phyloP scores from a whole-genome alignment of 2,113 vertebrate species.

The Lamprologus callipterus region DNA sequence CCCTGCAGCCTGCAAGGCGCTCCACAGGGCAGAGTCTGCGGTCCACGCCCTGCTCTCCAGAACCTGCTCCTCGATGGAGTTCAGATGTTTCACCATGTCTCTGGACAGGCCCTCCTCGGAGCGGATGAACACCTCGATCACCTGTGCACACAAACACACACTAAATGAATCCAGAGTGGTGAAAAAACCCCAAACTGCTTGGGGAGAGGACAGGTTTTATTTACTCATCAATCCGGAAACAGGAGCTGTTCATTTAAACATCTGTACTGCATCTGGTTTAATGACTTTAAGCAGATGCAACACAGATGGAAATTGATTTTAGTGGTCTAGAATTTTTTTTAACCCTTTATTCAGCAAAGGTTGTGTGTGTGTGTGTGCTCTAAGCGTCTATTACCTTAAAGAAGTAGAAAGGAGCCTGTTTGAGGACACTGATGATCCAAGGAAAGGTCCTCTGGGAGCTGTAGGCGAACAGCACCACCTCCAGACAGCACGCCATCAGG shows the following conservation, averaged over 20 bases:
- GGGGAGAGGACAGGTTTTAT: rapidly evolving
- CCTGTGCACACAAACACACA: constrained; percentile 61
- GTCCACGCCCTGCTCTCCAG: constrained; percentile 90
- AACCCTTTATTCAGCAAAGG: neutral
- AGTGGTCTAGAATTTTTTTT: rapidly evolving
- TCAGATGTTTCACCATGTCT: constrained; percentile 97
- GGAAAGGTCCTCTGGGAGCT: constrained; percentile 92
- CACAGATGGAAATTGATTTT: neutral
- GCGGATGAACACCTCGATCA: constrained; percentile 95
- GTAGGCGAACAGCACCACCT: constrained; percentile 94
- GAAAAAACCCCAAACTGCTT: neutral
- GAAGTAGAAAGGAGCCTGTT: constrained; percentile 87
- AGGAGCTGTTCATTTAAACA: neutral
- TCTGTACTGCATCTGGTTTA: neutral
- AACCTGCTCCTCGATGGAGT: constrained; percentile 93
- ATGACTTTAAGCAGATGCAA: neutral
- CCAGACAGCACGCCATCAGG: constrained; percentile 89
- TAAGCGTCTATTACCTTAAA: constrained; percentile 79
- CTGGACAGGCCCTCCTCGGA: constrained; percentile 93
- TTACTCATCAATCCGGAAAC: rapidly evolving
- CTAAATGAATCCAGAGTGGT: rapidly evolving
- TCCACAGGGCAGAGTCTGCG: constrained; percentile 82
- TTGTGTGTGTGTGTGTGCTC: rapidly evolving
- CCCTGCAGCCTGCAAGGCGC: constrained; percentile 72
- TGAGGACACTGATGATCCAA: constrained; percentile 87